Base-by-base conservation (phyloP, 37 sponge, comb jelly and placozoan species). In the Aplysina aerophoba region DNA sequence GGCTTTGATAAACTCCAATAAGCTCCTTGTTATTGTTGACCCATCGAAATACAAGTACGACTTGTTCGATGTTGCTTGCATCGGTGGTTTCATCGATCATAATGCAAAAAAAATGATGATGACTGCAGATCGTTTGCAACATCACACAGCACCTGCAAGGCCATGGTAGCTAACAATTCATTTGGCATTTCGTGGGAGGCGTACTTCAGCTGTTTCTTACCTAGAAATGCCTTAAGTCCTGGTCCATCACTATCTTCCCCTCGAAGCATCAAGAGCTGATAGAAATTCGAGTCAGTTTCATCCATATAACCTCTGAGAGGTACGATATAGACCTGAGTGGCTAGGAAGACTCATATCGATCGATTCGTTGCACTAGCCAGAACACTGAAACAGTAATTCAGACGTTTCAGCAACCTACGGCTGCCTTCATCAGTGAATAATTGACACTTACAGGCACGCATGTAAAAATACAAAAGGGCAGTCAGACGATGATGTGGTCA, bases 61-160 rank as follows among this genome's bases (percentile, higher is more conserved):
- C 27, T 33, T 88, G 92, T 60, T 92, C 83, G 6, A 57, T 16
- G 39, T 61, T 83, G 67, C 67, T 66, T 34, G 35, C 50, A 35
- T 89, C 85, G 19, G 89, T 89, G n/a, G 81, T 85, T 66, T 89
- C 85, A 68, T 89, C 85, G 21, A 81, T 61, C 89, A 84, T 84
- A 30, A 89, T 85, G 28, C 77, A 39, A 36, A 85, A 55, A n/a
- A 68, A 80, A 85, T 62, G 64, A 62, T 11, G 64, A 3, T 62
- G 64, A 62, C 64, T 62, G 64, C 11, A 62, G 64, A 62, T 11
- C 11, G 4, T 62, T 62, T 31, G 81, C 71, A 66, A 87, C 61
- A 37, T 41, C 59, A 56, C 81, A n/a, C 39, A 87, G 6, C n/a
- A 87, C 72, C 39, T 79, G 55, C 39, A 55, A 30, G 13, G 87